phyloP scores from a whole-genome alignment of 2,888 invertebrate genomes.

The Hypomecis punctinalis region DNA sequence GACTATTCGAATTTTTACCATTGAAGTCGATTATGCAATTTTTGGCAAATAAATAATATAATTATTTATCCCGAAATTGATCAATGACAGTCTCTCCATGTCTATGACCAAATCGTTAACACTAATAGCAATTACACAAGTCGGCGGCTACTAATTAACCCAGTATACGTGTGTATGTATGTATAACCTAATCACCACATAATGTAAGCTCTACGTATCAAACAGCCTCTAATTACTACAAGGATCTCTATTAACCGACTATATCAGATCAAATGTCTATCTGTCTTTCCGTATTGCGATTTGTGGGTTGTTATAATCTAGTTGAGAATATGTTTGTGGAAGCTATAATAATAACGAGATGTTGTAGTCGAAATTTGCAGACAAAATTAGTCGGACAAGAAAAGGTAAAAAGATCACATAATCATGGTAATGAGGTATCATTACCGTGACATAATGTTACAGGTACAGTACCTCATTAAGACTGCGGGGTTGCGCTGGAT shows the following conservation, averaged over 20 bases:
- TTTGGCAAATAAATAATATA: too few relatives aligned
- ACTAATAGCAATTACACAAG: not conserved
- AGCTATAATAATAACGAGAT: not conserved
- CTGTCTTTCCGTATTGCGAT: slow-evolving; percentile 12
- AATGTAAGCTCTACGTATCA: slow-evolving; percentile 21
- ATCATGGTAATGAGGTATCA: too few relatives aligned
- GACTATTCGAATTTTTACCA: too few relatives aligned
- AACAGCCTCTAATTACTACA: slow-evolving; percentile 21
- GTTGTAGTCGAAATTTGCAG: too few relatives aligned
- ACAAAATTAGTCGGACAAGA: too few relatives aligned
- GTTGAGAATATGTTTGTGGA: not conserved
- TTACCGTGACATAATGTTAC: too few relatives aligned
- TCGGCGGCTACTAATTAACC: slow-evolving; percentile 19
- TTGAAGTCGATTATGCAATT: too few relatives aligned
- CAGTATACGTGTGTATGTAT: slow-evolving; percentile 5
- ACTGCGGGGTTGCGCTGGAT: too few relatives aligned
- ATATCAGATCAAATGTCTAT: slow-evolving; percentile 14
- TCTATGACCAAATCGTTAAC: not conserved
- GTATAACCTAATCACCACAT: slow-evolving; percentile 21
- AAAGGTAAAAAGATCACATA: too few relatives aligned
- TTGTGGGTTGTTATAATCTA: slow-evolving; percentile 22
- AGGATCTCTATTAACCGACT: slow-evolving; percentile 16
- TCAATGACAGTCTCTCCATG: not conserved
- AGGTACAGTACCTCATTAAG: too few relatives aligned
- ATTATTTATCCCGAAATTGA: too few relatives aligned